Conservation (phyloP, 2,113 vertebrate genomes). For the Anolis sagrei region DNA sequence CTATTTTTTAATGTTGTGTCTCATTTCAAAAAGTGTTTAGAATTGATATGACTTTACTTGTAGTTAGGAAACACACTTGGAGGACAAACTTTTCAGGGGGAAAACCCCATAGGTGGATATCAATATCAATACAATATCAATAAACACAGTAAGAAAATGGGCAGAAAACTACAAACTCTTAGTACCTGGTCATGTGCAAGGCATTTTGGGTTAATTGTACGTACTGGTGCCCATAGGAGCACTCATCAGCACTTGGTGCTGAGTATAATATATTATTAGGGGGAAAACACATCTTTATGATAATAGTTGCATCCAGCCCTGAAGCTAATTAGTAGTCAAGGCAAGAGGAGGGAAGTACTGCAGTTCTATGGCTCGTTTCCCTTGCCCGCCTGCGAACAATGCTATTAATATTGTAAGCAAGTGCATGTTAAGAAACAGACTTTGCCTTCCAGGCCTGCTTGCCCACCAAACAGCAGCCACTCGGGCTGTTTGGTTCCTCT, state of each 20-base stretch:
- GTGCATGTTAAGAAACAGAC: neutral
- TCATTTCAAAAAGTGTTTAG: too few relatives aligned
- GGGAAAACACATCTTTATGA: slow-evolving; percentile 52
- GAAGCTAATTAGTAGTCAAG: slow-evolving; percentile 46
- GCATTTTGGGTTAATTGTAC: slow-evolving; percentile 53
- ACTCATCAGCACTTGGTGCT: slow-evolving; percentile 32
- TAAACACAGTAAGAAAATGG: neutral
- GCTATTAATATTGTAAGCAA: slow-evolving; percentile 39
- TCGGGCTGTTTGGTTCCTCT: neutral
- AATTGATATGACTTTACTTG: too few relatives aligned
- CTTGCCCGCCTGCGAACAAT: slow-evolving; percentile 23
- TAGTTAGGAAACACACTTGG: too few relatives aligned
- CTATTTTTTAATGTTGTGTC: too few relatives aligned
- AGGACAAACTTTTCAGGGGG: too few relatives aligned
- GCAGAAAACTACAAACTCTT: slow-evolving; percentile 43
- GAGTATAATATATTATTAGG: slow-evolving; percentile 33
- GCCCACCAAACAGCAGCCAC: neutral
- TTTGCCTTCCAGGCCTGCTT: slow-evolving; percentile 23
- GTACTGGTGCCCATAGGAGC: slow-evolving; percentile 32
- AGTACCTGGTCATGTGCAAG: slow-evolving; percentile 31
- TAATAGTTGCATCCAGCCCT: slow-evolving; percentile 39
- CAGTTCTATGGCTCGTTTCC: slow-evolving; percentile 24
- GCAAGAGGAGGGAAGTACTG: slow-evolving; percentile 34
- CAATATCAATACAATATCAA: too few relatives aligned
- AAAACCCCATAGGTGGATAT: too few relatives aligned